phyloP scores from a whole-genome alignment of 2,113 vertebrate genomes.

The Hypocryptadius cinnamomeus region DNA sequence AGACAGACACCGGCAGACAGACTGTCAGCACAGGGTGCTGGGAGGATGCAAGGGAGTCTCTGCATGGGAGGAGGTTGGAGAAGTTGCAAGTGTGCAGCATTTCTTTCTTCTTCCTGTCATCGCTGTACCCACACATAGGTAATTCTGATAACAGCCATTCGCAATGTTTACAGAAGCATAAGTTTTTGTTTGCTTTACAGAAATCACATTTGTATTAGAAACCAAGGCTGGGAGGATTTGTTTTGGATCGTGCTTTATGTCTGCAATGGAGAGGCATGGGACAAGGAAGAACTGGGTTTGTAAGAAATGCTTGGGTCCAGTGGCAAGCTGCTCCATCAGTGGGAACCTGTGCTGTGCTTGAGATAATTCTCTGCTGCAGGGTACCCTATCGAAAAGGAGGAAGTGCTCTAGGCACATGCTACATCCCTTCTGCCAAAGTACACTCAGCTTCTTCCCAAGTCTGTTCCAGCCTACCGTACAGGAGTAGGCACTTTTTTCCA shows the following conservation, averaged over 20 bases:
- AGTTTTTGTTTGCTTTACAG: not conserved
- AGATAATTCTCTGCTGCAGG: not conserved
- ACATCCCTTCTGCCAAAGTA: not conserved
- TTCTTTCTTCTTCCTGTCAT: not conserved
- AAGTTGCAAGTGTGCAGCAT: not conserved
- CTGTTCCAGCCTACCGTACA: not conserved
- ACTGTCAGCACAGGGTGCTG: not conserved
- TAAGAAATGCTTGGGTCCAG: not conserved
- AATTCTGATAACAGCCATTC: not conserved
- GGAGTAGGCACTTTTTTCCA: not conserved
- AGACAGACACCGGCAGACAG: not conserved
- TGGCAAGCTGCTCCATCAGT: not conserved
- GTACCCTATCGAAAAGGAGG: not conserved
- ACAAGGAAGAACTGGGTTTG: not conserved
- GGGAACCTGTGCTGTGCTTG: not conserved
- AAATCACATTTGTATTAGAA: not conserved
- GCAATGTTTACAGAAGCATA: not conserved
- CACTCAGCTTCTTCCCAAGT: not conserved
- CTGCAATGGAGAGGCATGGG: rapidly evolving
- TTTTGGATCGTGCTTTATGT: not conserved
- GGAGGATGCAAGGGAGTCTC: not conserved
- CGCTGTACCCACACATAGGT: not conserved
- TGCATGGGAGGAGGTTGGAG: not conserved
- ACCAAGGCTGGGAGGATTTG: not conserved
- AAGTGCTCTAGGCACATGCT: not conserved